A percentile compares a stretch with the other conserved stretches of the same genome.
Conservation (phyloP, 2,888 invertebrate species). For the Priocnemis perturbator region DNA sequence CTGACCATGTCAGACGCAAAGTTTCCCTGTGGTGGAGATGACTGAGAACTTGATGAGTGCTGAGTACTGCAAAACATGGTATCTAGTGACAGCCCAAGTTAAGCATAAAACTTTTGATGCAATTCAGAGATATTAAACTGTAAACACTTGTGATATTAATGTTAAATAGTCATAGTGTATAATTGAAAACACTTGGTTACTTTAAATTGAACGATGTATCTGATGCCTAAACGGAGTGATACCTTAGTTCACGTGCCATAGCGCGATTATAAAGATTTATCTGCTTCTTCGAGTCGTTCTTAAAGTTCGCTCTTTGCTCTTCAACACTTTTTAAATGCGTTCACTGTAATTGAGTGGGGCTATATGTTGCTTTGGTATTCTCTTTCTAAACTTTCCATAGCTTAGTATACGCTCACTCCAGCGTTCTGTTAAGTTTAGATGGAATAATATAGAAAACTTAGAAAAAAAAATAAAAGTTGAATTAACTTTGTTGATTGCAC, state of each 20-base stretch:
- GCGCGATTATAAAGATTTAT: conserved; percentile 43
- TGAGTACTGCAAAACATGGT: conserved; percentile 45
- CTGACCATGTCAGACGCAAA: conserved; percentile 46
- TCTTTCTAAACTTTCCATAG: neutral
- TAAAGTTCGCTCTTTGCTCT: conserved; percentile 6
- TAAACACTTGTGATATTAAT: conserved; percentile 73
- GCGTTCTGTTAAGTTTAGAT: neutral
- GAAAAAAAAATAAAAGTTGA: neutral
- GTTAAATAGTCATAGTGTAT: conserved; percentile 64
- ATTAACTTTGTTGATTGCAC: too few relatives aligned
- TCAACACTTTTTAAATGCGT: neutral
- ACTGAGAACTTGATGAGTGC: conserved; percentile 55
- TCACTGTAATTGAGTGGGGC: too few relatives aligned
- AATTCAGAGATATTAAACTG: conserved; percentile 62
- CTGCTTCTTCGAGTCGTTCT: neutral
- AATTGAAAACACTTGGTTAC: conserved; percentile 47
- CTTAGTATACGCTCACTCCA: neutral
- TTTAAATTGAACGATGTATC: conserved; percentile 32
- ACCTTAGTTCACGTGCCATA: conserved; percentile 58
- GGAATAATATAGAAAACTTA: neutral
- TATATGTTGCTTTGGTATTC: too few relatives aligned
- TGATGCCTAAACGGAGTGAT: conserved; percentile 40
- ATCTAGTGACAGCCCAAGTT: conserved; percentile 50
- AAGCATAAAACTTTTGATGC: conserved; percentile 44
- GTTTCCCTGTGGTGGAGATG: conserved; percentile 50